Evolutionary conservation across 2,113 vertebrate species (phyloP).

Genomic region (Tauraco erythrolophus): DNA sequence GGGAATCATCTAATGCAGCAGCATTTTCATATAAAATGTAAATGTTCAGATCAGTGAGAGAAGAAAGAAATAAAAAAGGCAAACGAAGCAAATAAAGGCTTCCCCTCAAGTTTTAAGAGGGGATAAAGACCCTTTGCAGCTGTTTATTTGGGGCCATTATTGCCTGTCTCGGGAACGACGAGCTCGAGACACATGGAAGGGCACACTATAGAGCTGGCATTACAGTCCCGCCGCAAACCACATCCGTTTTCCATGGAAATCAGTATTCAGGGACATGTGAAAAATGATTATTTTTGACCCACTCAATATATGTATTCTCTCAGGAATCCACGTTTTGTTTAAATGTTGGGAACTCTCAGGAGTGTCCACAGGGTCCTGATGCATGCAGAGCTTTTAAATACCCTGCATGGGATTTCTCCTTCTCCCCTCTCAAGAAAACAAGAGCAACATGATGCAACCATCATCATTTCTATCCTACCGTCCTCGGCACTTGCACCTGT

Average conservation of each 20-base stretch:
- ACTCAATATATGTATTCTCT: not conserved
- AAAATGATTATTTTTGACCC: conserved; percentile 8
- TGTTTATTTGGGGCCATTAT: not conserved
- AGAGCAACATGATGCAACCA: not conserved
- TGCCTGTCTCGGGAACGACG: not conserved
- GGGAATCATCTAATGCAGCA: not conserved
- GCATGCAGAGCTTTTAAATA: not conserved
- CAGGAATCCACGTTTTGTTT: not conserved
- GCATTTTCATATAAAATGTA: not conserved
- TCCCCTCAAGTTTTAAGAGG: not conserved
- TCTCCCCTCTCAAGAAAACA: not conserved
- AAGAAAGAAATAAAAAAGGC: not conserved
- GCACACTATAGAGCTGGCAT: not conserved
- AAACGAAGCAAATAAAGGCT: not conserved
- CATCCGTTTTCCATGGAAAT: not conserved
- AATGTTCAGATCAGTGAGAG: not conserved
- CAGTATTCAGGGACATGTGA: not conserved
- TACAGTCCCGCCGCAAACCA: not conserved
- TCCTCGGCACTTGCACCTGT: not conserved
- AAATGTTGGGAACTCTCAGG: not conserved
- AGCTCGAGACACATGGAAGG: not conserved
- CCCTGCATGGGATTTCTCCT: not conserved
- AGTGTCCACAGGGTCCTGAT: not conserved
- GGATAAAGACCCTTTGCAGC: not conserved
- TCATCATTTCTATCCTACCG: not conserved